These are phyloP conservation scores for Helicoverpa assulta DNA, from an alignment of 2,888 invertebrate genomes.

Conservation along the genomic window DNA sequence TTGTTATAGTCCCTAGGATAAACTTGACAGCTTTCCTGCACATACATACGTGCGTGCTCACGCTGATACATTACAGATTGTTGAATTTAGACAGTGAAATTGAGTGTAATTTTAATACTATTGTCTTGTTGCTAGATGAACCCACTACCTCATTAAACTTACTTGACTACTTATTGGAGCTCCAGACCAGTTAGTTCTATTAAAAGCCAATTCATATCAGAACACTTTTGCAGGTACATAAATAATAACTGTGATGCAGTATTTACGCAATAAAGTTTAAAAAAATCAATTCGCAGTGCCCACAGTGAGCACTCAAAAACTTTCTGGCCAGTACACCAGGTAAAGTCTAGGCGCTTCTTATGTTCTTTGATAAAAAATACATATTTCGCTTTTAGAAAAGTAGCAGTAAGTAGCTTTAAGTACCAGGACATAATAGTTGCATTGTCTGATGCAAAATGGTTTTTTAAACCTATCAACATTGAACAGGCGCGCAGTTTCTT, in stretches of 20 bases:
- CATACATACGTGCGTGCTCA: constrained; percentile 12
- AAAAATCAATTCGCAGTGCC: neutral
- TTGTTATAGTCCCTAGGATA: constrained; percentile 42
- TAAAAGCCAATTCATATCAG: too few relatives aligned
- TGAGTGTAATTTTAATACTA: too few relatives aligned
- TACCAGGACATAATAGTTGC: neutral
- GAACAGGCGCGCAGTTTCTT: neutral
- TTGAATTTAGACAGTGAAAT: too few relatives aligned
- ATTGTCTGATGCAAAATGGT: neutral
- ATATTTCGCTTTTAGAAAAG: neutral
- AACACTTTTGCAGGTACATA: too few relatives aligned
- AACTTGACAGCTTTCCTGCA: constrained; percentile 36
- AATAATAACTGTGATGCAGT: too few relatives aligned
- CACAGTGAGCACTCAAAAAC: neutral
- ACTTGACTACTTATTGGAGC: too few relatives aligned
- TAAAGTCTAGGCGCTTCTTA: neutral
- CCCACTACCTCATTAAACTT: too few relatives aligned
- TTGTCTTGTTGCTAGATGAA: too few relatives aligned
- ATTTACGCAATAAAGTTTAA: too few relatives aligned
- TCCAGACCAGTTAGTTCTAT: too few relatives aligned
- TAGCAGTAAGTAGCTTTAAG: neutral
- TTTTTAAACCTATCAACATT: neutral
- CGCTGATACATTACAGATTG: neutral
- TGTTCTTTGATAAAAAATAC: neutral
- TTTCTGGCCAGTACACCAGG: neutral